These are phyloP conservation scores for Marcusenius ussheri DNA, from an alignment of 2,113 vertebrate species.

Conservation along the genomic window DNA sequence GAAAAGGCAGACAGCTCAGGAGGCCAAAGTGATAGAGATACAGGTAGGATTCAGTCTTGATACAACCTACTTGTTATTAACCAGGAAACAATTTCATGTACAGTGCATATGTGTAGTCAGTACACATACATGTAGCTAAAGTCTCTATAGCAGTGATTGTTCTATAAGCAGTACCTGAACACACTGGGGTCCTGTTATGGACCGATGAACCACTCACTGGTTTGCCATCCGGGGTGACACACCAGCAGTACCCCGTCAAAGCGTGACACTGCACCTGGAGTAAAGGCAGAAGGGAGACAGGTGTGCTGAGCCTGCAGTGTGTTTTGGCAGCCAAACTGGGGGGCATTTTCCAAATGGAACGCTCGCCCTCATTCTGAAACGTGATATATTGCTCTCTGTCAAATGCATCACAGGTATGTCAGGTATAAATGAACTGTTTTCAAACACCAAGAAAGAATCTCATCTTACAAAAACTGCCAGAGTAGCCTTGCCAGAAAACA, in stretches of 20 bases:
- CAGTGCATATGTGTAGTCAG: not conserved
- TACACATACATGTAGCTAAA: not conserved
- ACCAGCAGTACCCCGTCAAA: slow-evolving; percentile 98
- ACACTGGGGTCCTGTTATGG: slow-evolving; percentile 96
- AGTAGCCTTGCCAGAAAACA: not conserved
- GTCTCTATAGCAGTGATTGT: not conserved
- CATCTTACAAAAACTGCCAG: not conserved
- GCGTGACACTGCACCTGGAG: slow-evolving; percentile 95
- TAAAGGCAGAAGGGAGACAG: not conserved
- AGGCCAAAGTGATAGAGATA: not conserved
- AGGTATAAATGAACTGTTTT: not conserved
- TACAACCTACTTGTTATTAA: not conserved
- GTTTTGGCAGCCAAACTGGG: not conserved
- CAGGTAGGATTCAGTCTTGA: not conserved
- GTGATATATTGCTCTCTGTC: slow-evolving; percentile 2
- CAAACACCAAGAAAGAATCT: not conserved
- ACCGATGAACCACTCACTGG: slow-evolving; percentile 96
- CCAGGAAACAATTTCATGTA: not conserved
- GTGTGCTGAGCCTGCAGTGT: not conserved
- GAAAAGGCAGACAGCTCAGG: not conserved
- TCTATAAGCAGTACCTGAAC: slow-evolving; percentile 82
- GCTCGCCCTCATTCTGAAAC: not conserved
- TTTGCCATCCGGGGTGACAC: slow-evolving; percentile 89
- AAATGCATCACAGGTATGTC: not conserved
- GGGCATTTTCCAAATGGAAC: not conserved